A percentile compares a stretch with the other conserved stretches of the same genome.
Conservation (phyloP, 1,140 invertebrate genomes). For the Geopemphigus sp. region DNA sequence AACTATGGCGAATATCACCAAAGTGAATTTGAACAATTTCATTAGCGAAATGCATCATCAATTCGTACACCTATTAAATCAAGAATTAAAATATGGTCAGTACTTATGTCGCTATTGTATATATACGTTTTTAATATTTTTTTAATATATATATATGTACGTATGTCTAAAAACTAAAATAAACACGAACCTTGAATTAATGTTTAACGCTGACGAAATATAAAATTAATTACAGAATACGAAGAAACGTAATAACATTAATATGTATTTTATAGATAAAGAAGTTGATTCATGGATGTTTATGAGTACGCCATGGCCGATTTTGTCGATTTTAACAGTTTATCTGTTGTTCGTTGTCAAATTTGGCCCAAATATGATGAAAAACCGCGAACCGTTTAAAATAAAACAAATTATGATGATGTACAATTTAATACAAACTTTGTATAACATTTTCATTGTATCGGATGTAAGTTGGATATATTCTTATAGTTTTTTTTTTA, state of each 20-base stretch:
- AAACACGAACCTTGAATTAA: no score
- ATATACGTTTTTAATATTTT: no score
- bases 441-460: constrained; percentile 65
- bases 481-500: not conserved
- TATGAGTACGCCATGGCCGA: constrained; percentile 63
- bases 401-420: constrained; percentile 60
- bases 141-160: no score
- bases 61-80: constrained; percentile 15
- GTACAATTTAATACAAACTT: constrained; percentile 65
- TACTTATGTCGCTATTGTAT: no score
- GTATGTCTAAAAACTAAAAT: no score
- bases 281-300: constrained; percentile 64
- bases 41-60: not conserved
- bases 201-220: no score
- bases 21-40: constrained; percentile 6
- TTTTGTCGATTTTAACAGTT: constrained; percentile 58
- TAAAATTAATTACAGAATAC: no score
- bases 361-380: constrained; percentile 63
- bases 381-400: constrained; percentile 61
- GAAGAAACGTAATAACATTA: no score
- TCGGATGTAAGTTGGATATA: constrained; percentile 58
- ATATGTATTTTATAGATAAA: constrained; percentile 56
- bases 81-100: constrained; percentile 39
- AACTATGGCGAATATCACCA: not conserved
- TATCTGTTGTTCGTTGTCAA: constrained; percentile 59